Base-by-base conservation (phyloP, 2,888 invertebrate genomes). In the Drosophila melanosoma region DNA sequence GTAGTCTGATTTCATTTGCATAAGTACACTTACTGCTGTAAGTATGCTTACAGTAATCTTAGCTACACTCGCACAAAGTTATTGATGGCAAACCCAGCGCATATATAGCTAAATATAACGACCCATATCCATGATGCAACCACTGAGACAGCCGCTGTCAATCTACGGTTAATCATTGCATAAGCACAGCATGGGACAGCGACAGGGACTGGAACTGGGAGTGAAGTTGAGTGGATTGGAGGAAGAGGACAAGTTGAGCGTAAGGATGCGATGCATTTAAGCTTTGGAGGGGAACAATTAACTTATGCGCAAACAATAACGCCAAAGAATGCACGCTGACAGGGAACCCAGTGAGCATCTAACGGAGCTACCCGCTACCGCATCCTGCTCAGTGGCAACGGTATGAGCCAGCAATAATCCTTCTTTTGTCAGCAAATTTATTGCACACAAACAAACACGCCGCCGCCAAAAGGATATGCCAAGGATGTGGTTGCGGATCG, bases 391-490 rank as follows among this genome's bases (percentile, higher is more conserved):
- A 87, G 49, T 71, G 57, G 35, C 54, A 77, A 81, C 76, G 81
- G 83, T 76, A 85, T 87, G 88, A 89, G 89, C 84, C 86, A 84
- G 90, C 87, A 83, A 88, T 91, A 91, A 91, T 91, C 91, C 90
- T 88, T 90, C 91, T 89, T 91, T 91, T 91, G 91, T 91, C 91
- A 91, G 90, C 91, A 91, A 90, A 91, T 91, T 91, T 91, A 91
- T 91, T 91, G 84, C 90, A 88, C 82, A 87, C 89, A 90, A 81
- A 88, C 79, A 83, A 77, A 80, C 76, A 76, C 42, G 10, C 12
- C n/a, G 62, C 59, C 76, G 74, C 61, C 63, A 72, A 64, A 78
- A 76, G 78, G 82, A 84, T 73, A 63, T 65, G 76, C 63, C 62
- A 66, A 68, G 67, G 56, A 68, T 62, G 12, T 1, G 45, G 45